Evolutionary conservation across 2,113 vertebrate genomes (phyloP), one percentile per base, ranked within the genome.

Genomic region (Neogale vison): DNA sequence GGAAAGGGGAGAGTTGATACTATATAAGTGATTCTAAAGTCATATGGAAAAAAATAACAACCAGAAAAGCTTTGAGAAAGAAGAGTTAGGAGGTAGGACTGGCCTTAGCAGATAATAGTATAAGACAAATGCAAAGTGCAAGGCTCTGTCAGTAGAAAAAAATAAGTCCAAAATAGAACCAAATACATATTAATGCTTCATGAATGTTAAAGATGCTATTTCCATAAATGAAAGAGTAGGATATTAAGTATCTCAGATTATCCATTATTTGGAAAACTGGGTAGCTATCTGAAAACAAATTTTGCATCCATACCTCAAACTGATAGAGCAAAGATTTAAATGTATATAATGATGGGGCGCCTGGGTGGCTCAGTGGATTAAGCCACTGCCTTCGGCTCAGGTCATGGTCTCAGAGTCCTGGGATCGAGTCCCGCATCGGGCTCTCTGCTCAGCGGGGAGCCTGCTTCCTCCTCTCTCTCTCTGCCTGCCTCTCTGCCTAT

Each of bases 251-350:
- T 77, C n/a, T 90, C 20, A 5, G 76, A 23, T 61, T 83, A 39
- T 18, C 24, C 13, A n/a, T 7, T 45, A 47, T 65, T 39, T 76
- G 57, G 71, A 52, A 61, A 93, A 65, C 67, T 34, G 36, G 14
- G 29, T 45, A n/a, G 57, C 36, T 39, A 81, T 50, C 15, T 82
- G 26, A n/a, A 20, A 12, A 77, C 69, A n/a, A 6, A 14, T 2
- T 59, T 92, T 39, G 29, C 23, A 91, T 80, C 71, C 24, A 45
- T 52, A 77, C 21, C 1, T 95, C 57, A 87, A 10, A 57, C 11
- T 72, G 77, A 50, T 90, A 72, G 26, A 82, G 45, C 14, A 77
- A 52, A 89, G 69, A 89, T 81, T 81, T 90, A 65, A 97, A 57
- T 57, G 7, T 90, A 24, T 80, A 52, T 8, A 67, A 26, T 88